phyloP scores from a whole-genome alignment of 2,888 invertebrate genomes.

The Baronia brevicornis region DNA sequence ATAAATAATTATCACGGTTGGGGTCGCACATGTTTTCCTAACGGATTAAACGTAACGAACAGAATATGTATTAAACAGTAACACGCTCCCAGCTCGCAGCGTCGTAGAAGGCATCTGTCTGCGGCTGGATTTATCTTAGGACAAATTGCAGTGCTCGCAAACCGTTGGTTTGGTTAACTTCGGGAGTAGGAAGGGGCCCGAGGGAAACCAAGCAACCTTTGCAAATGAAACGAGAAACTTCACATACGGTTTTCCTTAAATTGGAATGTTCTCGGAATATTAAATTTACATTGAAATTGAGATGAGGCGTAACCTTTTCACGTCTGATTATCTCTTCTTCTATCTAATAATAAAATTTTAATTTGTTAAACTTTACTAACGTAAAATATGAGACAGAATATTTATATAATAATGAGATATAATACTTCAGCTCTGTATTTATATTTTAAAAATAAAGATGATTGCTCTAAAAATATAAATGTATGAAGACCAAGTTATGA shows the following conservation, averaged over 20 bases:
- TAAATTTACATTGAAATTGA: constrained; percentile 22
- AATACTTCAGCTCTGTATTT: too few species aligned
- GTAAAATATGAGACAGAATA: too few species aligned
- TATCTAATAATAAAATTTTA: too few species aligned
- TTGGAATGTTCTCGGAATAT: constrained; percentile 47
- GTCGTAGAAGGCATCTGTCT: constrained; percentile 57
- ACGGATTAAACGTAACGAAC: constrained; percentile 10
- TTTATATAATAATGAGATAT: too few species aligned
- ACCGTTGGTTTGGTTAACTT: constrained; percentile 13
- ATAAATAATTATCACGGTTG: constrained; percentile 9
- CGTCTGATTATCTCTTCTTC: too few species aligned
- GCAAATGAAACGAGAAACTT: constrained; percentile 49
- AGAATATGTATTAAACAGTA: constrained; percentile 14
- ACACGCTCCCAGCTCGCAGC: constrained; percentile 36
- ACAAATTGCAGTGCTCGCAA: constrained; percentile 54
- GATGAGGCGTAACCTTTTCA: constrained; percentile 5
- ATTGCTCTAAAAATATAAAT: too few species aligned
- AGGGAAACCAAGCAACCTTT: constrained; percentile 15
- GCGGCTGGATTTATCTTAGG: constrained; percentile 62
- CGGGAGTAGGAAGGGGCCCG: constrained; percentile 13
- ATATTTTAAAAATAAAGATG: too few species aligned
- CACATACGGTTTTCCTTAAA: constrained; percentile 49
- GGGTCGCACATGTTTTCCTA: constrained; percentile 12
- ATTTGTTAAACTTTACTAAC: too few species aligned
- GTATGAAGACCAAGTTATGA: too few species aligned